Conservation (phyloP, 2,113 vertebrate species). For the Chauna torquata region DNA sequence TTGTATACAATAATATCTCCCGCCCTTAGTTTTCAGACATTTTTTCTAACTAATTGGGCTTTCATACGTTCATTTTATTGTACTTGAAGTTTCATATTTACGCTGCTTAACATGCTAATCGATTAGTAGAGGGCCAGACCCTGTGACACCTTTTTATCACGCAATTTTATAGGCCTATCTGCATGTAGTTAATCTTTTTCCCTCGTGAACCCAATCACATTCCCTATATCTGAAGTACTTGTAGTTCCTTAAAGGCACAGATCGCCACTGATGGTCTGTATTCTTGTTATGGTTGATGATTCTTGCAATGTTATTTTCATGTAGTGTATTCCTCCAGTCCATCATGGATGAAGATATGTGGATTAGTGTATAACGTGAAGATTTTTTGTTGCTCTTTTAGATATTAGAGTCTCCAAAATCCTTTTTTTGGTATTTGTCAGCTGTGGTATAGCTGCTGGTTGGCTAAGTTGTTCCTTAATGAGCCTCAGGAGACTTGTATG, state of each 20-base stretch:
- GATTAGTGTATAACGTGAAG: background rate
- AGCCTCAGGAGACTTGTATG: background rate
- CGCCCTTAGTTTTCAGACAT: background rate
- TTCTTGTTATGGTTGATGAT: background rate
- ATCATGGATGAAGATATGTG: rapidly evolving
- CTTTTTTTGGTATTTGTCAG: background rate
- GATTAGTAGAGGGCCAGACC: background rate
- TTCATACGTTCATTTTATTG: background rate
- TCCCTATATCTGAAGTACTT: background rate
- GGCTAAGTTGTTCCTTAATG: background rate
- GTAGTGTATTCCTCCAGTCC: background rate
- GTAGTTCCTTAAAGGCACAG: background rate
- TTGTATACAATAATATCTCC: background rate
- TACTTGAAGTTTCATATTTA: constrained; percentile 9
- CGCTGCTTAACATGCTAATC: background rate
- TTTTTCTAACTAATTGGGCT: background rate
- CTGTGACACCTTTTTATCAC: background rate
- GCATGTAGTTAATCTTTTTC: constrained; percentile 11
- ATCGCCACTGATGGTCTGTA: background rate
- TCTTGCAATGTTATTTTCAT: background rate
- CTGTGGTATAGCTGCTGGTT: background rate
- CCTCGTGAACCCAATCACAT: background rate
- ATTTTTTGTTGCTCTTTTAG: background rate
- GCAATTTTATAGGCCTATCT: background rate
- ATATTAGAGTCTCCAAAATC: background rate